Conservation (phyloP, 2,888 invertebrate genomes). For the Bugula neritina region DNA sequence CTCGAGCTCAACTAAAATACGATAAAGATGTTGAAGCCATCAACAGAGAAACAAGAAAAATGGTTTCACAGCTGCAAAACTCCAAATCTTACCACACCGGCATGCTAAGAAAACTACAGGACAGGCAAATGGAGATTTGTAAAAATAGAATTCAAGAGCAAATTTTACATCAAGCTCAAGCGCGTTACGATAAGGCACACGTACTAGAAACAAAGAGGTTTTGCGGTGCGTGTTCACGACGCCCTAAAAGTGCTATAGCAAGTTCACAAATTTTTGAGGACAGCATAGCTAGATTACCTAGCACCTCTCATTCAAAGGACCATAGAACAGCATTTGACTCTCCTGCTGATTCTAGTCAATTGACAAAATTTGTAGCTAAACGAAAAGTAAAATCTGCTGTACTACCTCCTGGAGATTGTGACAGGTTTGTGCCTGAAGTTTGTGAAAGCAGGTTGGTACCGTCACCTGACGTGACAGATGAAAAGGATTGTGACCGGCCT, state of each 20-base stretch:
- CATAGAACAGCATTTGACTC: neutral
- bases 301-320: neutral
- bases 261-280: neutral
- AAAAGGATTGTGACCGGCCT: neutral
- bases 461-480: neutral
- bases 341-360: neutral
- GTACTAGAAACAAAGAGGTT: constrained; percentile 8
- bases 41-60: neutral
- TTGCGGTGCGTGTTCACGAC: constrained; percentile 7
- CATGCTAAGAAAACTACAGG: neutral
- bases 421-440: neutral
- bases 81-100: neutral
- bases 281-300: neutral
- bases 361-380: neutral
- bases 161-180: neutral
- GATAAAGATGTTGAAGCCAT: neutral
- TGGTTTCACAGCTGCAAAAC: neutral
- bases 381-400: neutral
- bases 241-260: constrained; percentile 8
- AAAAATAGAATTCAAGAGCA: neutral
- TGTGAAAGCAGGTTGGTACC: neutral
- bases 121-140: neutral
- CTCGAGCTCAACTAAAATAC: neutral
- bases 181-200: neutral
- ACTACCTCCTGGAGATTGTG: neutral